Evolutionary conservation across 2,888 invertebrate species (phyloP), one percentile per base, ranked within the genome.

Genomic region (Diplazon laetatorius): DNA sequence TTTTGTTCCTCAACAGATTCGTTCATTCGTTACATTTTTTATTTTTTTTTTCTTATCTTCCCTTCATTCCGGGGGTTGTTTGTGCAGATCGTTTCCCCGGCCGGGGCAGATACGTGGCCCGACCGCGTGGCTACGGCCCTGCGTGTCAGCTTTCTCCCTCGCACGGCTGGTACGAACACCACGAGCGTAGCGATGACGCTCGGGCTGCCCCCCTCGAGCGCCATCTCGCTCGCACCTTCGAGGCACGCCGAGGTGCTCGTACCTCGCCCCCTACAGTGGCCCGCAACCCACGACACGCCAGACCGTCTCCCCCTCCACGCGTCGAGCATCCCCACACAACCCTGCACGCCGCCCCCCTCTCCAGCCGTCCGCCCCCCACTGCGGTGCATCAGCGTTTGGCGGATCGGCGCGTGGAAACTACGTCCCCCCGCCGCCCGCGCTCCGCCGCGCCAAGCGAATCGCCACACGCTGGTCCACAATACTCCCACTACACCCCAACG

Each of bases 371-470:
- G 46, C 62, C 72, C 57, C 39, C 42, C 77, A 68, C 62, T 50
- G 71, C 60, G 55, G 74, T 75, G 70, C 65, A 75, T 66, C 78
- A 68, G 71, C 66, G 68, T 75, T 75, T 71, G 71, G 71, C 30
- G 57, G 75, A 59, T 50, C 55, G 42, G 44, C 75, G 71, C 42
- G 37, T 63, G 35, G 52, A 62, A 68, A 71, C 71, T 65, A 48
- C 63, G 63, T 16, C 60, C 10, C 35, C 62, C 71, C 65, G n/a
- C n/a, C n/a, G n/a, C n/a, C n/a, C n/a, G n/a, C n/a, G n/a, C n/a
- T n/a, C 75, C 63, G 50, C 63, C 44, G 48, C 20, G 44, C 63
- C 44, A 48, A 18, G 20, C 22, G 48, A 48, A 18, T 30, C 46
- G 60, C 69, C 48, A 20, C 35, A 37, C 50, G 50, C 52, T 74